Evolutionary conservation across 2,888 invertebrate genomes (phyloP), one percentile per base, ranked within the genome.

Genomic region (Octodonta nipae): DNA sequence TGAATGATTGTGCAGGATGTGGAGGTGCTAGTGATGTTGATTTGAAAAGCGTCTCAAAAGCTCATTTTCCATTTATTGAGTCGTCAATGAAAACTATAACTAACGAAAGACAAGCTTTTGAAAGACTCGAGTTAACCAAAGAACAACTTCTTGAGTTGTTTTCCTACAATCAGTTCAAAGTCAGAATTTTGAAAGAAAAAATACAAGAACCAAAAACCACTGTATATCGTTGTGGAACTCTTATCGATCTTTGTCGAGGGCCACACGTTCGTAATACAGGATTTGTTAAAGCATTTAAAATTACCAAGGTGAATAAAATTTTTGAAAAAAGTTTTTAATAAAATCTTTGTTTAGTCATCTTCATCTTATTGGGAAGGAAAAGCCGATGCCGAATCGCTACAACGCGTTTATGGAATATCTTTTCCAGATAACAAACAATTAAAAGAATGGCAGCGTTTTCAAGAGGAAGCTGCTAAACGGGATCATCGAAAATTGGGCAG

Each of bases 391-490:
- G 96, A 98, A 62, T 75, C 80, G 0, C 62, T 98, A 2, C 96
- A 98, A 60, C 71, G 98, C 33, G 71, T 98, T 12, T 99, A 99
- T 56, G 98, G 87, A 0, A 91, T 98, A 34, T 93, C 95, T 14
- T 98, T 96, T 62, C 95, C 96, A 0, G 95, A 96, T 51, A 66
- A 75, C 1, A 96, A 98, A 49, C 92, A 89, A 54, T 64, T 98
- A 41, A 95, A 95, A 56, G 93, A 96, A 58, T 98, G 96, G 96
- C 87, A 93, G 54, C 75, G n/a, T n/a, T n/a, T 95, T 41, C 96
- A 96, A 58, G 93, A 93, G 53, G 95, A 96, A 58, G 93, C 95
- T 0, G 92, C 92, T 0, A 92, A 92, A 59, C 70, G 95, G 32
- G 93, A 96, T 64, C 95, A 95, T 56, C 71, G 95, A 37, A 93